Base-by-base conservation (phyloP, 2,797 vertebrate genomes). In the Orestias chungarensis region DNA sequence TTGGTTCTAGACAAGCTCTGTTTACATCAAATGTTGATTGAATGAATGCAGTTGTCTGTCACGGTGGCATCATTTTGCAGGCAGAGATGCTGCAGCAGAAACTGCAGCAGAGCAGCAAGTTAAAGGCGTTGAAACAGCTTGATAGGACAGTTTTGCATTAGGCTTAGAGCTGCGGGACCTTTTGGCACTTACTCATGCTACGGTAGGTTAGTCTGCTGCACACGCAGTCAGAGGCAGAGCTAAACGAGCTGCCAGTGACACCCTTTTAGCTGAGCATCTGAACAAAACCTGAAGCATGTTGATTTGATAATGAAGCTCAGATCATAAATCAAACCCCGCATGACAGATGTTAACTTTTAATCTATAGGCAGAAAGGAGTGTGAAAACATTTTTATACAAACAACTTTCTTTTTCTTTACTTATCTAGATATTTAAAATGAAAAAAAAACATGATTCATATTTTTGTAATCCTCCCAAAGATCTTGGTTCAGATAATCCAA, bases 11-110 rank as follows among this genome's bases (percentile, higher is more conserved):
- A 82, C 70, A 44, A 66, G 70, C 47, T 80, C 78, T 57, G 82
- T 66, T 86, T 74, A 73, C 80, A 78, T 89, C 81, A 84, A 82
- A 86, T 59, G 70, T 75, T 76, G 9, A 64, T 86, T 82, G 49
- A 74, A 70, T 35, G 70, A 80, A 78, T 87, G 82, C 47, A 52
- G 25, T 62, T 9, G 29, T 69, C 47, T 76, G 77, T 80, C 25
- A 1, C 12, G 54, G 72, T 29, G 66, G 68, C 75, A 75, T 76
- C 68, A 40, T 74, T 77, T 83, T 66, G 80, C 79, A 65, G 55
- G 64, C 7, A n/a, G 25, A 66, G 76, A 35, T 38, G 33, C 80
- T 27, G 27, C 54, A 73, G 76, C 76, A 77, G 66, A 66, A 76
- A 76, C 62, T 52, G 65, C 69, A 27, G 49, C 79, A 78, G 66